A percentile compares a stretch with the other conserved stretches of the same genome.
Conservation (phyloP, 2,888 invertebrate genomes). For the Minunthozetes semirufus region DNA sequence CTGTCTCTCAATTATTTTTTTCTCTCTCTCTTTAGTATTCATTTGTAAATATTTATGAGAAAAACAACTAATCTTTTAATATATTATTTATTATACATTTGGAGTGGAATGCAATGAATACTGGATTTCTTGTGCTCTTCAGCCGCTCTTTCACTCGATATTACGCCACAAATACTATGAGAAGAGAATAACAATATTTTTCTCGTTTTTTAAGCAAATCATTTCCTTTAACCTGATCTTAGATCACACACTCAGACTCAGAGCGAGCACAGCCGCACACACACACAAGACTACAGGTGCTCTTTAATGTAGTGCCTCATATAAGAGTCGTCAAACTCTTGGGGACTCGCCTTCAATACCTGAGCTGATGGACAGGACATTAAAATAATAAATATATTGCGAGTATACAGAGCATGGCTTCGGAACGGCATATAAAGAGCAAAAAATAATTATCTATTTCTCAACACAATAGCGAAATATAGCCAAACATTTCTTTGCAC, state of each 20-base stretch:
- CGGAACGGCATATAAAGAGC: not conserved
- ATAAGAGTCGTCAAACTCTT: not conserved
- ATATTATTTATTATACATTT: no score
- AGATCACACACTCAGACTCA: not conserved
- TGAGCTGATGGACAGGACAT: no score
- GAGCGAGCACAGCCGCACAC: not conserved
- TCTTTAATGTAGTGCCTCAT: not conserved
- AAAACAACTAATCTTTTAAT: not conserved
- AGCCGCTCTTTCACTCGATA: not conserved
- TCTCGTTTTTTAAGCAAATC: not conserved
- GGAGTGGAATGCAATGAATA: no score
- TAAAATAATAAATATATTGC: not conserved
- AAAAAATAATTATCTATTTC: not conserved
- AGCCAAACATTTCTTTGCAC: not conserved
- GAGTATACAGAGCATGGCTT: slow-evolving; percentile 16
- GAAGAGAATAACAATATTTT: not conserved
- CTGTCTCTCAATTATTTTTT: not conserved
- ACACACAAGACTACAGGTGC: not conserved
- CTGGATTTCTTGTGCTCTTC: no score
- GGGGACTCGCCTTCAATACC: not conserved
- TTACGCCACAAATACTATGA: not conserved
- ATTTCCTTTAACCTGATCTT: slow-evolving; percentile 24
- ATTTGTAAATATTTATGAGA: no score
- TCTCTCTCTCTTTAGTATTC: no score
- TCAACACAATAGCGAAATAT: not conserved